Base-by-base conservation (phyloP, 2,113 vertebrate genomes). In the Lasiurus cinereus region DNA sequence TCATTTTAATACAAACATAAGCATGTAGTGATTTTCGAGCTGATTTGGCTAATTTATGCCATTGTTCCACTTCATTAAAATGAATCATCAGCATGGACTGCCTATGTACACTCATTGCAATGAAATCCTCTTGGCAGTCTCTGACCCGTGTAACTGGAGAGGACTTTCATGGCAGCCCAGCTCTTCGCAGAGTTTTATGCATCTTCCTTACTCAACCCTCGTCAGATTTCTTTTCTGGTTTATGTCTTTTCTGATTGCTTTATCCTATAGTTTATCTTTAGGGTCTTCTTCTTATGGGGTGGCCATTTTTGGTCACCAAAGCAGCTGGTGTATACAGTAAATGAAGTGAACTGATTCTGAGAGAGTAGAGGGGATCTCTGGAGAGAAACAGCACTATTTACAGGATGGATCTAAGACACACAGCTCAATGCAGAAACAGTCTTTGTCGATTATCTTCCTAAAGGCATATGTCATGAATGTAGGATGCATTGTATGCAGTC, bases 21-120 rank as follows among this genome's bases (percentile, higher is more conserved):
- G 56, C 70, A 7, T 52, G 46, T 56, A 64, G 19, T 31, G 11
- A 50, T 92, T 93, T 94, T 33, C 83, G 70, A 83, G 59, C 83
- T 66, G 50, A 70, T 80, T 79, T 83, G 46, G 36, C 52, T 93
- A 93, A 92, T 76, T 62, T 59, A 80, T 3, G 0, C 46, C 52
- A 77, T 77, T 54, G 69, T 83, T 93, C 66, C 72, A 80, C 90
- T 93, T 84, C 94, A 84, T 80, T 93, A 72, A 50, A 87, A 88
- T 14, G 43, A 94, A 36, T 66, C n/a, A 11, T 78, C 66, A 59
- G 70, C 31, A 89, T n/a, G 6, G 67, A 89, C 62, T 0, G 12
- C 22, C n/a, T 66, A 29, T 33, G 13, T 0, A 1, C 2, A 67
- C 43, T 62, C 36, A 56, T 1, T 74, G 69, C 1, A 9, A 50